phyloP scores from a whole-genome alignment of 2,113 vertebrate species.

The Amblyornis subalaris region DNA sequence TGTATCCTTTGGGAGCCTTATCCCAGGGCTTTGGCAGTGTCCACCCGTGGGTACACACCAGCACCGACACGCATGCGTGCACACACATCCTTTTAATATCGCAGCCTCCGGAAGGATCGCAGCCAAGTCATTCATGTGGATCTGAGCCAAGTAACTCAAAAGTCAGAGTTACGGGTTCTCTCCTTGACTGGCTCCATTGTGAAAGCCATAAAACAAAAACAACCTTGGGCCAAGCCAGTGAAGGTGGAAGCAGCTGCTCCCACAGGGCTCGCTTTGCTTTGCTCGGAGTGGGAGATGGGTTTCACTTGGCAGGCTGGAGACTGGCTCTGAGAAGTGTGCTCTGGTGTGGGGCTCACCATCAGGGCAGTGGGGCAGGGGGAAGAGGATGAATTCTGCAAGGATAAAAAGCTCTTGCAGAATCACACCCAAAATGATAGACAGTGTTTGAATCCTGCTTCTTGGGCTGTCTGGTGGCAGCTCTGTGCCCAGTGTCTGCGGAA shows the following conservation, averaged over 20 bases:
- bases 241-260: not conserved
- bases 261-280: not conserved
- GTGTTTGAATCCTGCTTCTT: not conserved
- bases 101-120: not conserved
- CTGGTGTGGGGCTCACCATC: not conserved
- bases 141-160: not conserved
- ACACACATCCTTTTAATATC: fast-evolving
- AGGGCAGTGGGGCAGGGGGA: not conserved
- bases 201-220: not conserved
- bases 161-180: not conserved
- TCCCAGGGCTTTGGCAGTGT: not conserved
- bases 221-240: not conserved
- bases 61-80: not conserved
- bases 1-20: not conserved
- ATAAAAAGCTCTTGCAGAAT: not conserved
- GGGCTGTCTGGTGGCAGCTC: not conserved
- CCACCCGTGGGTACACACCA: fast-evolving
- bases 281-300: fast-evolving
- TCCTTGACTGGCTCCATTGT: constrained; percentile 18
- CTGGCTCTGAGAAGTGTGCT: not conserved
- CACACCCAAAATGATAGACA: not conserved
- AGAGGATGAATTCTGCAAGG: not conserved
- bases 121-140: not conserved
- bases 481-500: not conserved
- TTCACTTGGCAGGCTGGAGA: fast-evolving